Conservation (phyloP, 2,113 vertebrate genomes). For the Rhombomys opimus region DNA sequence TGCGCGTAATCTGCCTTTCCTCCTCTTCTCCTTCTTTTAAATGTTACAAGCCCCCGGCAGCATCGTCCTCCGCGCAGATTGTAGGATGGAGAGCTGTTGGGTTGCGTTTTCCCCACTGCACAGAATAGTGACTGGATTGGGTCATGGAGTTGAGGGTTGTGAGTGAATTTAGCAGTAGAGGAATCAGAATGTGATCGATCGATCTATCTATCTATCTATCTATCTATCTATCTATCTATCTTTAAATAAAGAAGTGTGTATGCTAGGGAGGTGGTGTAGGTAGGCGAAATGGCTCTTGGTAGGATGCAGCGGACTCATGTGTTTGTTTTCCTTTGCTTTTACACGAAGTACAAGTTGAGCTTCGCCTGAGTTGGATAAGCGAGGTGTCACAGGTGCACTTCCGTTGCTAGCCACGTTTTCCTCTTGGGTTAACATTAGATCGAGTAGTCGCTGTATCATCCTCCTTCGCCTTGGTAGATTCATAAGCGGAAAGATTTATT, state of each 20-base stretch:
- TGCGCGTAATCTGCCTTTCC: background rate
- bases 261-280: background rate
- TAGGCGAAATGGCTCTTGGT: background rate
- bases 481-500: background rate
- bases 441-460: background rate
- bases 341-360: background rate
- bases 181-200: background rate
- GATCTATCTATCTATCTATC: too few relatives aligned
- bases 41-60: background rate
- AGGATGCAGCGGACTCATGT: background rate
- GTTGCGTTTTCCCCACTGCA: background rate
- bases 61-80: background rate
- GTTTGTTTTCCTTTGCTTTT: slow-evolving; percentile 24
- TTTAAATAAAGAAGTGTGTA: background rate
- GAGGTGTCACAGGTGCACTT: background rate
- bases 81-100: background rate
- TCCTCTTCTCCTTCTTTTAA: too few relatives aligned
- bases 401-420: background rate
- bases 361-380: background rate
- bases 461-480: background rate
- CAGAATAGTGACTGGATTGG: background rate
- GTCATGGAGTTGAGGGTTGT: background rate
- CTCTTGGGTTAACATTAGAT: background rate
- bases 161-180: slow-evolving; percentile 1
- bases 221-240: too few relatives aligned